A percentile compares a stretch with the other conserved stretches of the same genome.
Conservation (phyloP, 1,140 invertebrate species). For the Ceratoteleas bidentatus region DNA sequence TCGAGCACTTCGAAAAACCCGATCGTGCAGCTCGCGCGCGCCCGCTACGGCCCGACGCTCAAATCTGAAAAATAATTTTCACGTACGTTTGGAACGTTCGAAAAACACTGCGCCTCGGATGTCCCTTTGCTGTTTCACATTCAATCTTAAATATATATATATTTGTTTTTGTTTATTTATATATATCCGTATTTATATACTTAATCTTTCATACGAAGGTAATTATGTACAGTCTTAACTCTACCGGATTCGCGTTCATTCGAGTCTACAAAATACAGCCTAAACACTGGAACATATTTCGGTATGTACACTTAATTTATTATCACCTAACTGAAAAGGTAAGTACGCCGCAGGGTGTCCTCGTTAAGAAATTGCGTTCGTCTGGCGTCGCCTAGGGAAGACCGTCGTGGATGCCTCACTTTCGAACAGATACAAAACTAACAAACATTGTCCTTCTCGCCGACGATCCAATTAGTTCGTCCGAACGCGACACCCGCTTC, state of each 20-base stretch:
- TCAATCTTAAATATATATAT: constrained; percentile 54
- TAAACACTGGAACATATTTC: constrained; percentile 62
- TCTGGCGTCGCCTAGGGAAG: constrained; percentile 35
- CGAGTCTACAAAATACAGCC: constrained; percentile 64
- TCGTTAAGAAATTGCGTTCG: constrained; percentile 38
- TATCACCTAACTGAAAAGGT: constrained; percentile 60
- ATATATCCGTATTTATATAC: constrained; percentile 35
- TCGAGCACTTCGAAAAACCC: neutral
- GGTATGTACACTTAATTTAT: constrained; percentile 66
- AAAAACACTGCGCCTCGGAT: constrained; percentile 37
- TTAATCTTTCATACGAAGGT: constrained; percentile 49
- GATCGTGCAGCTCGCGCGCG: constrained; percentile 39
- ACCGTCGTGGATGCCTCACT: constrained; percentile 9
- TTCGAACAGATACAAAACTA: neutral
- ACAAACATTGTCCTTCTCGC: neutral
- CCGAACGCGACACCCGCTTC: neutral
- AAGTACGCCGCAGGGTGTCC: constrained; percentile 51
- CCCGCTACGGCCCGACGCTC: constrained; percentile 38
- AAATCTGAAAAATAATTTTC: constrained; percentile 64
- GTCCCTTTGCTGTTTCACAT: constrained; percentile 39
- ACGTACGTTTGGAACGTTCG: constrained; percentile 42
- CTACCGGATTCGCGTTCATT: constrained; percentile 33
- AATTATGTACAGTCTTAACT: constrained; percentile 58
- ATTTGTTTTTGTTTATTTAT: constrained; percentile 27
- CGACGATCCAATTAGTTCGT: neutral